Evolutionary conservation across 2,113 vertebrate genomes (phyloP), one percentile per base, ranked within the genome.

Genomic region (Pelvicachromis taeniatus): DNA sequence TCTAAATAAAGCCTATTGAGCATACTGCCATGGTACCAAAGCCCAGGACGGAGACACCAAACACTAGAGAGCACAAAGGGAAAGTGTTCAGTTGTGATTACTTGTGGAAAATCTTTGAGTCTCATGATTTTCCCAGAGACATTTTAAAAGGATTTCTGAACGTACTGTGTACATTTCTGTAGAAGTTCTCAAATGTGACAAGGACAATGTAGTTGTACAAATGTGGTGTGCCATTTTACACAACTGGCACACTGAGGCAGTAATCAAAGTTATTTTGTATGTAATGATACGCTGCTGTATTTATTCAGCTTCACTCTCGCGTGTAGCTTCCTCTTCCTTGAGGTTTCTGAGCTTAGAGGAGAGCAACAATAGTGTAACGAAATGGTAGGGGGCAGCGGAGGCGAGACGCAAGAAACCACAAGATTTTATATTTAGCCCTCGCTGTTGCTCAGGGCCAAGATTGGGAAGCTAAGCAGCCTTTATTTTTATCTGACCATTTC

Each of bases 401-500:
- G 78, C 83, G 5, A 88, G 87, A 85, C 89, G 48, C 5, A 9
- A 75, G 33, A 75, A 89, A 85, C 88, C 85, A 55, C 87, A 40
- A 16, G 29, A 80, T 77, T 92, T 91, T 92, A 94, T 90, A 88
- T 94, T 91, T 93, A 93, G 84, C 89, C 48, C 86, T 65, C 6
- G 4, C 75, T 35, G 81, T 80, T 2, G 12, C 86, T 90, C 80
- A 10, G 83, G 86, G 89, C 82, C 84, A 73, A 81, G 90, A 81
- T n/a, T 31, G 68, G 85, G 35, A 81, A 56, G 78, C 89, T 59
- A 55, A 85, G 87, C 79, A 83, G 56, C 52, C 55, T 82, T 88
- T 93, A 84, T 92, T 90, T 81, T 93, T 83, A 78, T 92, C 92
- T 86, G 90, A 81, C 86, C 86, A 12, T 83, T 85, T 89, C 93